These are phyloP conservation scores for Yoshiicerus persimilis DNA, from an alignment of 1,140 invertebrate species.

Conservation along the genomic window DNA sequence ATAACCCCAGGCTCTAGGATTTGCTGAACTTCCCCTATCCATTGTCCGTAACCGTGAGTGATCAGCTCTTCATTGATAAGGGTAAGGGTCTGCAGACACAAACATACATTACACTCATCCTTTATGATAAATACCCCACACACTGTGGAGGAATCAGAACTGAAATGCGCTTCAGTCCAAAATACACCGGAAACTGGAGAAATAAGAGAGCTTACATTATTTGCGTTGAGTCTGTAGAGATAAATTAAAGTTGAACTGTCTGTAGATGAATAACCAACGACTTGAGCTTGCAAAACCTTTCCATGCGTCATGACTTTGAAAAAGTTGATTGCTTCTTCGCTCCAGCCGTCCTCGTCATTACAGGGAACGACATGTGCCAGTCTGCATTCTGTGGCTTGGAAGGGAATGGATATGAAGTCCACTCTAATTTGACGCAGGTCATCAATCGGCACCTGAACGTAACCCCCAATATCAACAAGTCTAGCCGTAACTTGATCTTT, in stretches of 20 bases:
- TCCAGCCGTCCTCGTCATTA: slow-evolving; percentile 68
- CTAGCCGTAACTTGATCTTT: slow-evolving; percentile 71
- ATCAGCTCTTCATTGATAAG: slow-evolving; percentile 44
- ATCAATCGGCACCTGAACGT: slow-evolving; percentile 60
- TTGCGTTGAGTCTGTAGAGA: slow-evolving; percentile 70
- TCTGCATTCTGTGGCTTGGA: slow-evolving; percentile 93
- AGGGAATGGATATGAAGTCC: slow-evolving; percentile 89
- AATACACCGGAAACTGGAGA: too few relatives aligned
- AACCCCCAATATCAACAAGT: slow-evolving; percentile 93
- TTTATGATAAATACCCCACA: too few relatives aligned
- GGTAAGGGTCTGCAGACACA: slow-evolving; percentile 27
- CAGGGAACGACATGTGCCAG: slow-evolving; percentile 83
- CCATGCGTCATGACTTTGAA: slow-evolving; percentile 75
- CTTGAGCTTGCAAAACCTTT: slow-evolving; percentile 80
- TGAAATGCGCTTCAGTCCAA: too few relatives aligned
- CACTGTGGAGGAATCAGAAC: too few relatives aligned
- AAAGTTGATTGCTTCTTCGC: slow-evolving; percentile 69
- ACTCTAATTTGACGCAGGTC: slow-evolving; percentile 66
- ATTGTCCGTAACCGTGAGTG: neutral
- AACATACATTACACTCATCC: neutral
- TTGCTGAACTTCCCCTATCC: neutral
- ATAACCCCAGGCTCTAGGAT: neutral
- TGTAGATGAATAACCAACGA: slow-evolving; percentile 75
- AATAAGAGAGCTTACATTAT: slow-evolving; percentile 61
- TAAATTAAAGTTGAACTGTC: slow-evolving; percentile 71